Conservation (phyloP, 1,140 invertebrate genomes). For the Lepidurus arcticus region DNA sequence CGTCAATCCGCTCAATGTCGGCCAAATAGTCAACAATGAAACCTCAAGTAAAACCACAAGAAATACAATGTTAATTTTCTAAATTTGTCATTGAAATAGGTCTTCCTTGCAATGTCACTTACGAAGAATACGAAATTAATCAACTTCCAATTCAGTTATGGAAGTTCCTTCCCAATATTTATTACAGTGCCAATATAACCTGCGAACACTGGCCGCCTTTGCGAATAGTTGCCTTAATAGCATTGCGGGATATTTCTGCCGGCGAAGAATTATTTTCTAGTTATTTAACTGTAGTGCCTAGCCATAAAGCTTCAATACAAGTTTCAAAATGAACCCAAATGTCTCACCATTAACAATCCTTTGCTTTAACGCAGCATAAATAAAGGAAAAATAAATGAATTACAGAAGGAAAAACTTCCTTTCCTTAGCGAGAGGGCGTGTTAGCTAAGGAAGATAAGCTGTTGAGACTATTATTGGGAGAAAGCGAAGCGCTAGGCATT, state of each 20-base stretch:
- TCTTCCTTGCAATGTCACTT: slow-evolving; percentile 26
- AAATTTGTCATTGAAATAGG: background rate
- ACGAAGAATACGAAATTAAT: slow-evolving; percentile 25
- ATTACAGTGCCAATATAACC: slow-evolving; percentile 24
- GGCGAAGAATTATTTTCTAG: slow-evolving; percentile 27
- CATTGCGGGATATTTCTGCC: slow-evolving; percentile 10
- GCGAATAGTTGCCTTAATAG: slow-evolving; percentile 26
- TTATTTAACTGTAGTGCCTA: slow-evolving; percentile 26
- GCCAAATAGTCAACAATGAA: slow-evolving; percentile 51
- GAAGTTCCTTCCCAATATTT: slow-evolving; percentile 28
- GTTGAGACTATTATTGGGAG: background rate
- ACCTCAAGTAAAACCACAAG: slow-evolving; percentile 39
- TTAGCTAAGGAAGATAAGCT: background rate
- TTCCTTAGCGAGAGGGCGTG: background rate
- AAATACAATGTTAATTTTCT: background rate
- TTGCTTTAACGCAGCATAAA: background rate
- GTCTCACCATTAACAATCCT: background rate
- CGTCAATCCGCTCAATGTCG: slow-evolving; percentile 47
- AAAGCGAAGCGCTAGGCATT: background rate
- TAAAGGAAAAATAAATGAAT: background rate
- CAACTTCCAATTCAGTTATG: slow-evolving; percentile 25
- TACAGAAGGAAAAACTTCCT: background rate
- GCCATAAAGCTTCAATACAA: background rate
- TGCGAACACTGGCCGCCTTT: background rate
- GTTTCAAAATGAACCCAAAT: background rate